Evolutionary conservation across 2,113 vertebrate species (phyloP).

Genomic region (Myiozetetes cayanensis): DNA sequence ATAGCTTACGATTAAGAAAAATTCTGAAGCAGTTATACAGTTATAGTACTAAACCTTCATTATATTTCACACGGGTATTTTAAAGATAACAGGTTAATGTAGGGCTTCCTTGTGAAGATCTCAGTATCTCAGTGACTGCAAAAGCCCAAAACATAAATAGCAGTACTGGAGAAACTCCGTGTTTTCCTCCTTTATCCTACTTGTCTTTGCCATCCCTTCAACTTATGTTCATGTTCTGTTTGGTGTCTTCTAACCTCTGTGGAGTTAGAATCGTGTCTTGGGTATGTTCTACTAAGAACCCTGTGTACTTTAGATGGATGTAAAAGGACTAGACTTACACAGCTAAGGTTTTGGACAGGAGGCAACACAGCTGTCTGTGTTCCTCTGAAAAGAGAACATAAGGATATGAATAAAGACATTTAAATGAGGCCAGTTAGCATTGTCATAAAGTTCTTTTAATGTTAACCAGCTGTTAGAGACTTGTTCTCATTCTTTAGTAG

Average conservation of each 20-base stretch:
- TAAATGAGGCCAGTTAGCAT: conserved; percentile 49
- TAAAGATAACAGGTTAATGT: not conserved
- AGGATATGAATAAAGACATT: conserved; percentile 55
- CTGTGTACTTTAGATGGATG: not conserved
- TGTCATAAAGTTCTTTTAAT: conserved; percentile 63
- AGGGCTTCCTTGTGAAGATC: not conserved
- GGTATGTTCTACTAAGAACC: not conserved
- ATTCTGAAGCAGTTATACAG: not conserved
- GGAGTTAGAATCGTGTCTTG: not conserved
- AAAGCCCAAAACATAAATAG: not conserved
- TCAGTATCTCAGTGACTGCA: not conserved
- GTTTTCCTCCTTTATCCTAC: not conserved
- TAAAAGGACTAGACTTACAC: not conserved
- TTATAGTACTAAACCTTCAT: not conserved
- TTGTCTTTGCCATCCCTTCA: not conserved
- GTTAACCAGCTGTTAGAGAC: conserved; percentile 37
- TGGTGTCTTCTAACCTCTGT: not conserved
- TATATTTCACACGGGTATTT: not conserved
- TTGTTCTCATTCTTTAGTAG: conserved; percentile 45
- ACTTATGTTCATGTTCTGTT: not conserved
- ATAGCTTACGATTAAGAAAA: not conserved
- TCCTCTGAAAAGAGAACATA: conserved; percentile 27
- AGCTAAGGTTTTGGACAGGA: not conserved
- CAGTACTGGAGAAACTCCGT: not conserved
- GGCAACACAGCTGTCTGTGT: not conserved